Evolutionary conservation across 1,140 invertebrate genomes (phyloP), one percentile per base, ranked within the genome.

Genomic region (Laodelphax striatellus): DNA sequence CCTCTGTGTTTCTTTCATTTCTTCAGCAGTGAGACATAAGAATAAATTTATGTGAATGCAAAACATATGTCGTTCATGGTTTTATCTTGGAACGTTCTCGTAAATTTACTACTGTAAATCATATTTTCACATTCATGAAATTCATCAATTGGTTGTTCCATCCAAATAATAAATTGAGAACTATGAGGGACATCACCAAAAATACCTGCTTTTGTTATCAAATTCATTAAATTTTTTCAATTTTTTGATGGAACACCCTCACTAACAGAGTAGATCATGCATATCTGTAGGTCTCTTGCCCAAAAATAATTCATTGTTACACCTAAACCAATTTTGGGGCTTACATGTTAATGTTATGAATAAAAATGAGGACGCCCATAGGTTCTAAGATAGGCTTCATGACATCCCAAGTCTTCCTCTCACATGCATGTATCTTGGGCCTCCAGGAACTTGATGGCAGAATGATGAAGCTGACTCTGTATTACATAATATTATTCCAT

Each of bases 261-360:
- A 44, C 44, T 22, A 52, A 53, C 17, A 66, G n/a, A n/a, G n/a
- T n/a, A n/a, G 42, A 38, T 64, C 64, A 55, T 64, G 62, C 1
- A 62, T 13, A 61, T 67, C 31, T n/a, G 11, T 19, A n/a, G 69
- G 60, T 67, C 68, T 41, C 62, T 60, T 65, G 68, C 73, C 16
- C 58, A 58, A 58, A 16, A 55, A 62, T 55, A 52, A 43, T 34
- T 63, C 65, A 65, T n/a, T 60, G 42, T 46, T 70, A 71, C n/a
- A 62, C 67, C 72, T 70, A 64, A 63, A 52, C 62, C 78, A 78
- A 82, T 54, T 74, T 64, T 67, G 75, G 72, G 75, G n/a, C n/a
- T 82, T 78, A 62, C 67, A 72, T 42, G 71, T 74, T 53, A 70
- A 65, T 43, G 75, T 78, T 57, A 77, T 71, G 66, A 77, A 73